Conservation (phyloP, 2,888 invertebrate species). For the Fabriciana adippe region DNA sequence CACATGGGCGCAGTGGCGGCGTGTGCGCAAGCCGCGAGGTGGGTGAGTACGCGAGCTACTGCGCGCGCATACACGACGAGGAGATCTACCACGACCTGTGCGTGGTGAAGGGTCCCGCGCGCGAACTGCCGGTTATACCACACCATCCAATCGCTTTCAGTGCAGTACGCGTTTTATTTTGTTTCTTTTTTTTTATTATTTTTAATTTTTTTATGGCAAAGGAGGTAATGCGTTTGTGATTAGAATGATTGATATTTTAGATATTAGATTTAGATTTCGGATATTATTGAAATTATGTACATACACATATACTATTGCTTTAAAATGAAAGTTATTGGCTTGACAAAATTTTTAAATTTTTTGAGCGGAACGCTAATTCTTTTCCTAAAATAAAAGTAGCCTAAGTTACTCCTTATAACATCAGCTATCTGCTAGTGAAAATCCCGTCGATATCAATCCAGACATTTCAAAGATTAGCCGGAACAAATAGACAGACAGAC, state of each 20-base stretch:
- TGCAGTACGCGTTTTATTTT: constrained; percentile 71
- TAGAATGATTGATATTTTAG: neutral
- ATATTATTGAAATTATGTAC: too few species aligned
- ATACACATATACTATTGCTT: too few species aligned
- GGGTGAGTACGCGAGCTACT: constrained; percentile 85
- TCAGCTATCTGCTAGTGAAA: too few species aligned
- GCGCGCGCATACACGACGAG: constrained; percentile 90
- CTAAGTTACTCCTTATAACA: too few species aligned
- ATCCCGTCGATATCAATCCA: too few species aligned
- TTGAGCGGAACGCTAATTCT: too few species aligned
- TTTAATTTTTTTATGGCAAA: constrained; percentile 27
- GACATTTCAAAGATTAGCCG: too few species aligned
- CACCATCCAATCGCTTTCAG: constrained; percentile 67
- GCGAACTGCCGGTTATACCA: constrained; percentile 73
- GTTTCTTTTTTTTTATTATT: constrained; percentile 40
- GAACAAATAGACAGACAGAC: too few species aligned
- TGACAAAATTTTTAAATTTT: too few species aligned
- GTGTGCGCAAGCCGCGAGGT: constrained; percentile 65
- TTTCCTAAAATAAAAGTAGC: too few species aligned
- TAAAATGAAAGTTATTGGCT: too few species aligned
- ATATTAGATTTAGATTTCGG: too few species aligned
- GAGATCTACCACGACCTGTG: constrained; percentile 98
- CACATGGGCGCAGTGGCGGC: constrained; percentile 63
- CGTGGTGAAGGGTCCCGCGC: constrained; percentile 84
- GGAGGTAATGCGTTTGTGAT: constrained; percentile 41